Base-by-base conservation (phyloP, 2,888 invertebrate species). In the Helobdella robusta region DNA sequence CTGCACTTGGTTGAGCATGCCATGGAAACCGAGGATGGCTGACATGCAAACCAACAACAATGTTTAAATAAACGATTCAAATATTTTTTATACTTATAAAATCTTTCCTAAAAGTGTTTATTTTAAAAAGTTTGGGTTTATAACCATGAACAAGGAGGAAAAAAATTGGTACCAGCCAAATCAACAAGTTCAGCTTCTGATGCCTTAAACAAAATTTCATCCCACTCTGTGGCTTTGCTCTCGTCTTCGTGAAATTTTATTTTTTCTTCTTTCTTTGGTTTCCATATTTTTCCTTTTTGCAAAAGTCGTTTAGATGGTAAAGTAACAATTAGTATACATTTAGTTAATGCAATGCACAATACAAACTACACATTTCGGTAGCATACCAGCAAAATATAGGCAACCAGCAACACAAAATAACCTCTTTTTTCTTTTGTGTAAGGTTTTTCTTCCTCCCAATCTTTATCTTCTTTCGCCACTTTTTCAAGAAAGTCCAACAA, bases 1-100 rank as follows among this genome's bases (percentile, higher is more conserved):
- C 83, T 98, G 98, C 79, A 95, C 94, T 83, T 99, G 98, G 81
- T 95, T 98, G 88, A 99, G 90, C 91, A 99, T 95, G 70, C 95
- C 95, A 83, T 98, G 97, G 85, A 99, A 94, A 76, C 97, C 98
- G 78, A 95, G 85, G 81, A 95, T 93, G 80, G 94, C 95, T 91
- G 82, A 40, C 15, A 23, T 5, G 25, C n/a, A 18, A 6, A 50
- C 23, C 23, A 5, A 50, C 32, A 65, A 34, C 15, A 28, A 60
- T 2, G 25, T 40, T 23, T 32, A 20, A 18, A 30, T 58, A 11
- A 15, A 58, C 0, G 18, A 32, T 23, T 23, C 2, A 11, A 32
- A 2, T 34, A 32, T 23, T 0, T 32, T 18, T 58, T 28, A n/a
- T n/a, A 23, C 36, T 59, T 59, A 8, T 4, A 34, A 11, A 52